A percentile compares a stretch with the other conserved stretches of the same genome.
Evolutionary conservation across 2,888 invertebrate species (phyloP).

Genomic region (Rapana venosa): DNA sequence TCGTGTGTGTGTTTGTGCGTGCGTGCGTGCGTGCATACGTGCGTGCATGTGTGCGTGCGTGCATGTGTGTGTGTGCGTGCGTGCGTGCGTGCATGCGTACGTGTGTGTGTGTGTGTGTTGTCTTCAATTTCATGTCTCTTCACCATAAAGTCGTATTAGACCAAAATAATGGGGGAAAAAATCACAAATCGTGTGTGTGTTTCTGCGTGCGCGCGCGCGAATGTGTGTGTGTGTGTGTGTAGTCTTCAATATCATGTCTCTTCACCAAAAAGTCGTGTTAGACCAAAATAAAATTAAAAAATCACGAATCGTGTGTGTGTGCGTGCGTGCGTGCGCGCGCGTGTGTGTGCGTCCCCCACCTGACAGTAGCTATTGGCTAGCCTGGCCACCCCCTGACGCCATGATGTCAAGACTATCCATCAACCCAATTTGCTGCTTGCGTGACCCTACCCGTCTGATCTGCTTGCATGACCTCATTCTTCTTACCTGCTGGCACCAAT

Average conservation of each 20-base stretch:
- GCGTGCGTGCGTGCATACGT: no score
- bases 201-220: not conserved
- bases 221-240: constrained; percentile 1
- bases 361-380: no score
- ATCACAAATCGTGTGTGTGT: not conserved
- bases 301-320: not conserved
- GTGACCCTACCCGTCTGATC: not conserved
- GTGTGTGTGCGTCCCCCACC: no score
- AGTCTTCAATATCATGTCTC: no score
- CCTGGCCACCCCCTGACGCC: not conserved
- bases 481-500: not conserved
- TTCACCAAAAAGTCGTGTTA: no score
- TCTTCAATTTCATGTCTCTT: no score
- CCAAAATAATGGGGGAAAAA: no score
- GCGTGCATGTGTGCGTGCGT: no score
- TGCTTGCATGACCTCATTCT: not conserved
- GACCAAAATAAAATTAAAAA: no score
- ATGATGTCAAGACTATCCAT: not conserved
- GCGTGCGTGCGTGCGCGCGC: no score
- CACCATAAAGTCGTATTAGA: no score
- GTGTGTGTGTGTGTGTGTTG: not conserved
- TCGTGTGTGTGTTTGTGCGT: no score
- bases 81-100: not conserved
- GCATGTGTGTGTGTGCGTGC: not conserved
- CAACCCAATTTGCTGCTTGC: not conserved